A percentile compares a stretch with the other conserved stretches of the same genome.
These are phyloP conservation scores for Onychomys arenicola DNA, from an alignment of 2,797 vertebrate genomes.

Conservation along the genomic window DNA sequence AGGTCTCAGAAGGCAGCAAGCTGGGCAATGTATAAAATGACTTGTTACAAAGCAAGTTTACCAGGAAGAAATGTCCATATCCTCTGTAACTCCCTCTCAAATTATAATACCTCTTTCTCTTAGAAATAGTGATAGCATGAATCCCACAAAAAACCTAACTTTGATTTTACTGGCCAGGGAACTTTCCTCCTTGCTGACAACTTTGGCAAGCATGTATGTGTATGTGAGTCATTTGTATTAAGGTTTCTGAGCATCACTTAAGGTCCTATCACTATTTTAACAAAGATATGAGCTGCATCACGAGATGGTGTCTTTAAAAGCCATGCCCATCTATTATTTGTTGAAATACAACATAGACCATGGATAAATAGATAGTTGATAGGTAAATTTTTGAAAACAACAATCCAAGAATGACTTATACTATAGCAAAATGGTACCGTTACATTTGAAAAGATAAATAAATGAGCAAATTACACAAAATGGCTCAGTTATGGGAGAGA, in stretches of 20 bases:
- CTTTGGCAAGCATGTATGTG: neutral
- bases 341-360: neutral
- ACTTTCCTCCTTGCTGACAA: neutral
- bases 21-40: neutral
- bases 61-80: neutral
- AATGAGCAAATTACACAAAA: neutral
- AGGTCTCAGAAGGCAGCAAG: neutral
- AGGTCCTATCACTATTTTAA: neutral
- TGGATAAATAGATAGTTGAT: neutral
- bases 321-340: neutral
- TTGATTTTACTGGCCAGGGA: neutral
- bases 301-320: neutral
- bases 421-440: neutral
- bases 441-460: neutral
- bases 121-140: neutral
- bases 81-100: neutral
- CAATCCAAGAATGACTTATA: neutral
- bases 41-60: neutral
- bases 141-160: neutral
- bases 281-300: neutral
- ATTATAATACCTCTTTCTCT: neutral
- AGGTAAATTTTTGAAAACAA: neutral
- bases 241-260: neutral
- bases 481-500: neutral
- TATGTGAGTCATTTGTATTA: neutral